Evolutionary conservation across 2,797 vertebrate genomes (phyloP).

Genomic region (Poeciliopsis gracilis): DNA sequence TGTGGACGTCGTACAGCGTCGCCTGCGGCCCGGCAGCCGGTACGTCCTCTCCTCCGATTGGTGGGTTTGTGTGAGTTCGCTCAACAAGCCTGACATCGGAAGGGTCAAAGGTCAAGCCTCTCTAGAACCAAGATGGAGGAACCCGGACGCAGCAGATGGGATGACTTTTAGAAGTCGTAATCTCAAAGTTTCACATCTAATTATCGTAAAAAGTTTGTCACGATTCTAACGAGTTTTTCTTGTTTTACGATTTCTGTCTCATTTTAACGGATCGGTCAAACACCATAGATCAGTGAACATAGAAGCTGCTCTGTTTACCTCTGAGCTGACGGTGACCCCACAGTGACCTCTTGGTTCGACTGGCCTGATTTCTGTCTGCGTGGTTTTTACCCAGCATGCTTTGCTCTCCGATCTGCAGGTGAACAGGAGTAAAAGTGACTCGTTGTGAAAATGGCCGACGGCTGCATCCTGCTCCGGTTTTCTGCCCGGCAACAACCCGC

Average conservation of each 20-base stretch:
- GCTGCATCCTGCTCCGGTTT: slow-evolving; percentile 28
- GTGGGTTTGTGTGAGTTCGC: too few species aligned
- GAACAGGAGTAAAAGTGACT: slow-evolving; percentile 57
- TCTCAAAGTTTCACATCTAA: too few species aligned
- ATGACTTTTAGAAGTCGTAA: too few species aligned
- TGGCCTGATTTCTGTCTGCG: too few species aligned
- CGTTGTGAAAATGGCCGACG: slow-evolving; percentile 13
- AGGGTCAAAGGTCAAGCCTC: background rate
- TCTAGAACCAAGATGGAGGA: background rate
- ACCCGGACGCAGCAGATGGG: background rate
- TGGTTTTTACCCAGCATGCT: slow-evolving; percentile 1
- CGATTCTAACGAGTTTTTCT: too few species aligned
- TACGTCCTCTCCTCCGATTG: slow-evolving; percentile 46
- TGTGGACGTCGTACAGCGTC: slow-evolving; percentile 92
- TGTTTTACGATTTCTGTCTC: too few species aligned
- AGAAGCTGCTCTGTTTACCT: too few species aligned
- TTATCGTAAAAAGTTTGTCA: too few species aligned
- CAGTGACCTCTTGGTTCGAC: too few species aligned
- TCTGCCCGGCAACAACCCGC: slow-evolving; percentile 34
- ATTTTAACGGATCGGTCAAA: background rate
- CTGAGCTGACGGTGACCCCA: too few species aligned
- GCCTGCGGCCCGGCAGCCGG: slow-evolving; percentile 87
- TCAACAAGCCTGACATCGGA: too few species aligned
- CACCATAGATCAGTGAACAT: too few species aligned
- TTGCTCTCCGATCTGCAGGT: slow-evolving; percentile 49